Evolutionary conservation across 1,140 invertebrate species (phyloP), one percentile per base, ranked within the genome.

Genomic region (Armadillidium nasatum): DNA sequence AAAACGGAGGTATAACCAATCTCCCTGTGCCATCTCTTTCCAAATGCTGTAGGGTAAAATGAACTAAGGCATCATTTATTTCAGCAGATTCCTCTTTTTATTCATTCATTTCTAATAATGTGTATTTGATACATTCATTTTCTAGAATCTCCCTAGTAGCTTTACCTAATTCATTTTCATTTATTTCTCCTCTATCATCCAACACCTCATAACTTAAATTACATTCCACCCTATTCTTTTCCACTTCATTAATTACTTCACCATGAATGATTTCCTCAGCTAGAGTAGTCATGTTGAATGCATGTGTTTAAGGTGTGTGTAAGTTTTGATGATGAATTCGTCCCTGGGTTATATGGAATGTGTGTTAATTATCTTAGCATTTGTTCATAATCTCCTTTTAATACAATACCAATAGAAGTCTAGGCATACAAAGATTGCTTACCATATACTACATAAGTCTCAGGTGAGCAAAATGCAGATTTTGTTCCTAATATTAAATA

Each of bases 381-480:
- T 4, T 23, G 15, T 11, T 69, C 44, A 7, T 46, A 13, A 54
- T 74, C 23, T 10, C 72, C 72, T 46, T 43, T 46, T 22, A 74
- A 46, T 46, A 74, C 19, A 23, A 74, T 46, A 10, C 45, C 72
- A 45, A 74, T 7, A 13, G 10, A 7, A 13, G 72, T n/a, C 10
- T 44, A 7, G 21, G 54, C 11, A 54, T 74, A 74, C 45, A 15
- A 45, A 13, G 72, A 74, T n/a, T 43, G 72, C 10, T 54, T 15
- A 69, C 72, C 72, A 54, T 46, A 74, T 54, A 44, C 50, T 0
- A 4, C 7, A 22, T 71, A 71, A 13, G 13, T 71, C 19, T 43
- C 45, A 15, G 33, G 23, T 22, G 45, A 21, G 3, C 33, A 22
- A 71, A 4, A 44, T 10, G 33, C 70, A 4, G 70, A 71, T 15